These are phyloP conservation scores for Cynopterus sphinx DNA, from an alignment of 2,797 vertebrate genomes.

Conservation along the genomic window DNA sequence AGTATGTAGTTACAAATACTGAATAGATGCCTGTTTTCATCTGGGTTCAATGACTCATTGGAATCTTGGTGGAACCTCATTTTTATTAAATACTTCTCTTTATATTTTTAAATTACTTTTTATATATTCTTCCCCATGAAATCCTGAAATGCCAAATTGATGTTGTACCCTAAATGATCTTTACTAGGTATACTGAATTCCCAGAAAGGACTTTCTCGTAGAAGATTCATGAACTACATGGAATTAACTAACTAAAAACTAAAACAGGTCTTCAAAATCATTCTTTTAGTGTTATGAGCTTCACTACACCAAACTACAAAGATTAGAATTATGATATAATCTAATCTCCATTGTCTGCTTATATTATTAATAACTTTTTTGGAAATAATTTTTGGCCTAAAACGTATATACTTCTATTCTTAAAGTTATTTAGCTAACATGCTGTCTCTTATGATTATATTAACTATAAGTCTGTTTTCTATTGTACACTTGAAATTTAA, in stretches of 20 bases:
- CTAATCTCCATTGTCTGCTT: not conserved
- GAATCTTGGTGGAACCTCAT: not conserved
- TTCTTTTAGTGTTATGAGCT: not conserved
- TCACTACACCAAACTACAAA: not conserved
- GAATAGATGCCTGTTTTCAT: not conserved
- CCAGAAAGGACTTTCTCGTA: not conserved
- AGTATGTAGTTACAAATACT: not conserved
- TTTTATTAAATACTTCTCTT: not conserved
- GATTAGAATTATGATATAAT: not conserved
- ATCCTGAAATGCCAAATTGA: not conserved
- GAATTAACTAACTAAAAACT: not conserved
- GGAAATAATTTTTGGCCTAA: not conserved
- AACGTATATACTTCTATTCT: not conserved
- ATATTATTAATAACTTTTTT: not conserved
- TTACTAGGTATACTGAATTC: not conserved
- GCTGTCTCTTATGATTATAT: not conserved
- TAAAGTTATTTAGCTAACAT: not conserved
- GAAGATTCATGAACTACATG: not conserved
- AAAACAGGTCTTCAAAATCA: not conserved
- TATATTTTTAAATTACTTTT: not conserved
- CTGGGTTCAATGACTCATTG: not conserved
- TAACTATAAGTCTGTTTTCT: not conserved
- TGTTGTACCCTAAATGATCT: not conserved
- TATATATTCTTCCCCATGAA: not conserved
- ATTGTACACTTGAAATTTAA: not conserved